A percentile compares a stretch with the other conserved stretches of the same genome.
Conservation (phyloP, 2,797 vertebrate genomes). For the Galaxias olidus region DNA sequence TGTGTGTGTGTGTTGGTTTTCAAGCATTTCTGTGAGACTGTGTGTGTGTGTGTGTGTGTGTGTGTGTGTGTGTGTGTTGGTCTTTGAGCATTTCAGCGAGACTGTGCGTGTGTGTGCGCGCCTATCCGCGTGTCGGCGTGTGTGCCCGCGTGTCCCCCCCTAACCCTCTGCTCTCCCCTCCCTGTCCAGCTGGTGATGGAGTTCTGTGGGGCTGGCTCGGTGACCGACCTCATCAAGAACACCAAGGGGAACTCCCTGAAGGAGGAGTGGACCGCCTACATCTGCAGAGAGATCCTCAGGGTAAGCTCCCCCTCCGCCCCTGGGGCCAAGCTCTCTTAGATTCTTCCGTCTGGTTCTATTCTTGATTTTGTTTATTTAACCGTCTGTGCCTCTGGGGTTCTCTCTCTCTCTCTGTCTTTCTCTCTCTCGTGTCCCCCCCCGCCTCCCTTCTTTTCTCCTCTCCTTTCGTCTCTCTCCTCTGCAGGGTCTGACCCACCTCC, state of each 20-base stretch:
- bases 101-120: constrained; percentile 53
- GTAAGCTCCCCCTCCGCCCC: constrained; percentile 63
- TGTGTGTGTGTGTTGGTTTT: constrained; percentile 21
- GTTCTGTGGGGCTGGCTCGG: constrained; percentile 93
- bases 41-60: constrained; percentile 63
- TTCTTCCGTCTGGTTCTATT: not conserved
- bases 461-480: constrained; percentile 40
- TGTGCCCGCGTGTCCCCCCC: constrained; percentile 22
- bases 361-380: not conserved
- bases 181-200: constrained; percentile 91
- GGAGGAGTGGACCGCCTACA: constrained; percentile 94
- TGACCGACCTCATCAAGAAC: constrained; percentile 95
- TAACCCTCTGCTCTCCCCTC: constrained; percentile 6
- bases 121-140: constrained; percentile 10
- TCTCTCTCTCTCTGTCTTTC: not conserved
- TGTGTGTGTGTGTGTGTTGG: no score
- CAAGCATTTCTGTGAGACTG: constrained; percentile 51
- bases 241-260: constrained; percentile 92
- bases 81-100: constrained; percentile 64
- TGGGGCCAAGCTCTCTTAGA: constrained; percentile 6
- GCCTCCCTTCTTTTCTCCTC: constrained; percentile 16
- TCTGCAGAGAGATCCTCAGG: constrained; percentile 94
- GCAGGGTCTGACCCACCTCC: constrained; percentile 96
- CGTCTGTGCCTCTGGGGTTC: not conserved
- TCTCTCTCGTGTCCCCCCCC: not conserved